Base-by-base conservation (phyloP, 2,113 vertebrate genomes). In the Pseudorasbora parva region DNA sequence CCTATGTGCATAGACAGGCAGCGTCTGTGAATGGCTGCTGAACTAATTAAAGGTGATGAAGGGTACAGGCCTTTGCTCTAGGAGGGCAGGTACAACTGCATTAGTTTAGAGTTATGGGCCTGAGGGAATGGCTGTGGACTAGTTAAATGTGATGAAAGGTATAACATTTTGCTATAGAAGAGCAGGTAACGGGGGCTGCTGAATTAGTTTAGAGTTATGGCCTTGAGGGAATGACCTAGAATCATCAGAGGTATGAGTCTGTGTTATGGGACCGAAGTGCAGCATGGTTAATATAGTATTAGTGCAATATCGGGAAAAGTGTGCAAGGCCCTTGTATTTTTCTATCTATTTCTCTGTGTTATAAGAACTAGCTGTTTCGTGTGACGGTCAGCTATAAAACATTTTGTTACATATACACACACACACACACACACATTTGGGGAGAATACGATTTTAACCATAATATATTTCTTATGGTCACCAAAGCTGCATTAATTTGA, bases 221-320 rank as follows among this genome's bases (percentile, higher is more conserved):
- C 25, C n/a, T 60, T 60, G 11, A 45, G 37, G 12, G 6, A 25
- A 43, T 11, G 10, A 45, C 14, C 41, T 81, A 41, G 21, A 77
- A 12, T 43, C 21, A 77, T 72, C 43, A 71, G 59, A 69, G 11
- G 7, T 86, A 41, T 27, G 49, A 30, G 25, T 37, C 10, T 45
- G 10, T 51, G 21, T 49, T 69, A 79, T 45, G 6, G 37, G 51
- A 69, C 5, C 2, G 37, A 82, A 69, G 47, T 82, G 27, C 25
- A 64, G 82, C 92, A 90, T 86, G 92, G 91, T 94, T 93, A 92
- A 93, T 92, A 82, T 89, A 89, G 90, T 91, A 92, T 93, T 92
- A 93, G 72, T 60, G 78, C 82, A 87, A 88, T 59, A 71, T 88
- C 85, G 91, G 15, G 14, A 17, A 51, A 51, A 51, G 49, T 17